phyloP scores from a whole-genome alignment of 2,888 invertebrate genomes.

The Eupithecia tripunctaria region DNA sequence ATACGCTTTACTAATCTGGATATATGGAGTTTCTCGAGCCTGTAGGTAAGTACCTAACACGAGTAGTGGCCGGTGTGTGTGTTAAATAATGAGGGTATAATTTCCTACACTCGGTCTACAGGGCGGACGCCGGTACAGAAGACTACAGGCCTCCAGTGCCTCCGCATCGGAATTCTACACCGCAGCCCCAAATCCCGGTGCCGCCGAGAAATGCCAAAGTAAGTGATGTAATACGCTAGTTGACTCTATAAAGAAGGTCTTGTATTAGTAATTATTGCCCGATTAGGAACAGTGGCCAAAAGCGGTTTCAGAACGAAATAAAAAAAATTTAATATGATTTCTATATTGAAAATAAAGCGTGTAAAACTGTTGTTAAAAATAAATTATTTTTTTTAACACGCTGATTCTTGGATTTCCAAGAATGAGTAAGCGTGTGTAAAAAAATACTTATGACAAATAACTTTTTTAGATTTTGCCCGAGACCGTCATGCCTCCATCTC shows the following conservation, averaged over 20 bases:
- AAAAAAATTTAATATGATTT: no score
- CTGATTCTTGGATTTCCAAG: no score
- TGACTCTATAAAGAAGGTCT: no score
- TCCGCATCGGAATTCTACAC: constrained; percentile 90
- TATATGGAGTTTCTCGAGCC: not conserved
- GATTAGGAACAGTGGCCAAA: no score
- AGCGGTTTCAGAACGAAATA: no score
- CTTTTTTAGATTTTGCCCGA: constrained; percentile 75
- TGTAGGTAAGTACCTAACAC: not conserved
- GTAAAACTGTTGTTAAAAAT: no score
- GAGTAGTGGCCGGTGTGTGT: constrained; percentile 49
- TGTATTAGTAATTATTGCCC: no score
- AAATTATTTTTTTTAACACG: no score
- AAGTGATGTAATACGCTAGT: constrained; percentile 50
- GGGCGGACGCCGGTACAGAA: constrained; percentile 74
- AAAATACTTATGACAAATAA: no score
- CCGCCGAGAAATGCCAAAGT: constrained; percentile 80
- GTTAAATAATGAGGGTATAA: constrained; percentile 65
- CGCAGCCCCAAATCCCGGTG: constrained; percentile 67
- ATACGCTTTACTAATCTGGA: not conserved
- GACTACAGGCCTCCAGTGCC: constrained; percentile 95
- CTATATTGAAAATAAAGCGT: no score
- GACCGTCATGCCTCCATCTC: constrained; percentile 80
- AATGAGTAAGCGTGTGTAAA: no score
- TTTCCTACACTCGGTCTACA: constrained; percentile 69